A percentile compares a stretch with the other conserved stretches of the same genome.
Conservation (phyloP, 2,888 invertebrate genomes). For the Leptinotarsa juncta region DNA sequence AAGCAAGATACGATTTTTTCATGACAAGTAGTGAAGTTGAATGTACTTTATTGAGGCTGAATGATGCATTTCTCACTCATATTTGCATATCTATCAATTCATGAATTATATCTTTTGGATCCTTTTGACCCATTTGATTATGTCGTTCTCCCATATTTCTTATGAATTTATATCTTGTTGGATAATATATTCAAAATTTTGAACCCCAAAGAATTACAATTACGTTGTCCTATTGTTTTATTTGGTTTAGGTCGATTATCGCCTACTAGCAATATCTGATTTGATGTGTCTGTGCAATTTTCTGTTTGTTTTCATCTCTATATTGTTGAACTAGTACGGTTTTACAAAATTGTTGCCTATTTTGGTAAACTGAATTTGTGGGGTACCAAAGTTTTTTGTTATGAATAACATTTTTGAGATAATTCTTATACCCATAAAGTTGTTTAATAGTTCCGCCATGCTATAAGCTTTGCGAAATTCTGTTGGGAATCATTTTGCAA, state of each 20-base stretch:
- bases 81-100: neutral
- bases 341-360: neutral
- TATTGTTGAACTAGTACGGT: neutral
- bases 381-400: neutral
- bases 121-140: neutral
- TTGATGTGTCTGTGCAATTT: neutral
- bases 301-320: neutral
- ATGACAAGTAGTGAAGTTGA: neutral
- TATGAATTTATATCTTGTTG: neutral
- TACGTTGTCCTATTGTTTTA: neutral
- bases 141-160: neutral
- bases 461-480: neutral
- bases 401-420: neutral
- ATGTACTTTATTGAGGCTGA: neutral
- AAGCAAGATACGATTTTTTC: neutral
- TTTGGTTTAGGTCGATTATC: neutral
- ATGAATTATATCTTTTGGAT: neutral
- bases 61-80: neutral
- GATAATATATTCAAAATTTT: neutral
- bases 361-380: neutral
- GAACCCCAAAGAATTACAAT: neutral
- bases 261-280: neutral
- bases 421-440: neutral
- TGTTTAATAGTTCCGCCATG: neutral
- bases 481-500: no score